These are phyloP conservation scores for Rhagologus leucostigma DNA, from an alignment of 2,113 vertebrate species.

Conservation along the genomic window DNA sequence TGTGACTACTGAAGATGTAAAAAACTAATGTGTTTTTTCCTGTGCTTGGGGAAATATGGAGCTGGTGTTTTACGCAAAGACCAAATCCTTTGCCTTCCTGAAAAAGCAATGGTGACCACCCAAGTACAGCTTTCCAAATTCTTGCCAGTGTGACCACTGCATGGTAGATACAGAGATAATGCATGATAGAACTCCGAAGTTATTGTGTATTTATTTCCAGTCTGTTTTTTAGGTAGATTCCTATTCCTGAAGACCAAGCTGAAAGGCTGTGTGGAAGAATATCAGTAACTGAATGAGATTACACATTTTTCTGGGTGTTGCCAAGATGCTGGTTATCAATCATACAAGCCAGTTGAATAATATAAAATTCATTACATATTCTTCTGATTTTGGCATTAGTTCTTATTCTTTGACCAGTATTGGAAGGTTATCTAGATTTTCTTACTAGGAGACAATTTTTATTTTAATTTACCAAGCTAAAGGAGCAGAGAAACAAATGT, in stretches of 20 bases:
- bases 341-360: neutral
- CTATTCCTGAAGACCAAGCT: neutral
- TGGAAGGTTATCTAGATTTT: neutral
- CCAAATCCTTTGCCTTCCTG: neutral
- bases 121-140: neutral
- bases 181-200: neutral
- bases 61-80: neutral
- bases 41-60: neutral
- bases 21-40: neutral
- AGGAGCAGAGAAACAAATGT: neutral
- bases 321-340: neutral
- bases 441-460: neutral
- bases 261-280: neutral
- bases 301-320: neutral
- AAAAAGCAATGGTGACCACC: neutral
- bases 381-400: neutral
- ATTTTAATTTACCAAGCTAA: neutral
- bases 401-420: neutral
- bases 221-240: neutral
- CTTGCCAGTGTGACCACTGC: neutral
- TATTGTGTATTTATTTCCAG: fast-evolving
- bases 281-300: neutral
- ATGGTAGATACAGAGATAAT: neutral
- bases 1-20: neutral
- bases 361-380: neutral